Evolutionary conservation across 2,797 vertebrate genomes (phyloP).

Genomic region (Phoxinus dragarum): DNA sequence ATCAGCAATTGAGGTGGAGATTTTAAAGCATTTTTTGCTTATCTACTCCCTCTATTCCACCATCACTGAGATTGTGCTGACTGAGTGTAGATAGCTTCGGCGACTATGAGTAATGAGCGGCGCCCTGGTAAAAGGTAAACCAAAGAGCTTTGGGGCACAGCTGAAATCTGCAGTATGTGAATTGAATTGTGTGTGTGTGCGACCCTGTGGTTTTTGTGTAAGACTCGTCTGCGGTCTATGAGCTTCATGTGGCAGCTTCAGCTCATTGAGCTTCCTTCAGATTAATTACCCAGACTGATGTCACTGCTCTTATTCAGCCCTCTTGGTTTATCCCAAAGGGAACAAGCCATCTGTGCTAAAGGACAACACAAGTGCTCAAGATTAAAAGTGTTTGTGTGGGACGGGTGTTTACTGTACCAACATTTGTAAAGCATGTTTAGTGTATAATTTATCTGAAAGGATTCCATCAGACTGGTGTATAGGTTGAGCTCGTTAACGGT

Average conservation of each 20-base stretch:
- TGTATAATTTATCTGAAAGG: constrained; percentile 41
- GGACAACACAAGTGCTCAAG: constrained; percentile 60
- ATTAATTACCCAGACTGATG: constrained; percentile 66
- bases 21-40: constrained; percentile 41
- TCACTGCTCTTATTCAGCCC: constrained; percentile 56
- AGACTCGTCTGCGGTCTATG: constrained; percentile 32
- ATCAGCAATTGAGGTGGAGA: constrained; percentile 34
- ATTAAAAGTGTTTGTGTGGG: constrained; percentile 41
- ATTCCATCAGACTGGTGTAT: not conserved
- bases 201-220: not conserved
- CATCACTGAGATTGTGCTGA: constrained; percentile 34
- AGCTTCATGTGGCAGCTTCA: constrained; percentile 58
- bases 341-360: constrained; percentile 63
- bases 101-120: constrained; percentile 41
- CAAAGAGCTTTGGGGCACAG: constrained; percentile 21
- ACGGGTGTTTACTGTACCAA: constrained; percentile 35
- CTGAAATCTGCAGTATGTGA: constrained; percentile 29
- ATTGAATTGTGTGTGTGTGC: constrained; percentile 14
- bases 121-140: constrained; percentile 43
- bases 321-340: constrained; percentile 50
- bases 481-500: constrained; percentile 8
- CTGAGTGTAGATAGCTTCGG: constrained; percentile 38
- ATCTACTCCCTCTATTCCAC: constrained; percentile 17
- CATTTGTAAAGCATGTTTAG: constrained; percentile 58
- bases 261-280: constrained; percentile 68